Conservation (phyloP, 2,113 vertebrate species). For the Gadus chalcogrammus region DNA sequence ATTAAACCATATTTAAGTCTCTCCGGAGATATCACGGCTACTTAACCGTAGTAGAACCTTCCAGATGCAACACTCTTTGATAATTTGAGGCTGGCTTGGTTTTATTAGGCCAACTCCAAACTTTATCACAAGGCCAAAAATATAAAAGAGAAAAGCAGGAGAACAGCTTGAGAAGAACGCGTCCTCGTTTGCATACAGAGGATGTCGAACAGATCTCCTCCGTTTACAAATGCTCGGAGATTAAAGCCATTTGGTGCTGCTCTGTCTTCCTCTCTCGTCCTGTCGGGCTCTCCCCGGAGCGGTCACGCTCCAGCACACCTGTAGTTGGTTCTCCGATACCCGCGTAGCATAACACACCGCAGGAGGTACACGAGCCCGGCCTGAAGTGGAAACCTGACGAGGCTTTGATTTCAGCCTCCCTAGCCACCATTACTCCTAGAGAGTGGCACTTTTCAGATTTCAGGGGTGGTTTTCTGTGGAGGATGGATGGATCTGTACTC, state of each 20-base stretch:
- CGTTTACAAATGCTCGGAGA: constrained; percentile 27
- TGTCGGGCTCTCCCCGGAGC: constrained; percentile 34
- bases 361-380: constrained; percentile 23
- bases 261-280: constrained; percentile 37
- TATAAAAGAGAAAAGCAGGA: constrained; percentile 4
- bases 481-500: too few relatives aligned
- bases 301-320: constrained; percentile 39
- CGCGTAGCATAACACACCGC: constrained; percentile 31
- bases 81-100: neutral
- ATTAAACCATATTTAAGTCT: too few relatives aligned
- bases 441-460: neutral
- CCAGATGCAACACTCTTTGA: too few relatives aligned
- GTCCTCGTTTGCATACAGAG: constrained; percentile 31
- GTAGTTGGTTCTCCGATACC: constrained; percentile 39
- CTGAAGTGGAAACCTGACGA: constrained; percentile 27
- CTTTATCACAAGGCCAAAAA: neutral
- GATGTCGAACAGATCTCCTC: constrained; percentile 11
- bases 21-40: too few relatives aligned
- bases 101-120: constrained; percentile 3
- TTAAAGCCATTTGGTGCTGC: constrained; percentile 33
- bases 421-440: neutral
- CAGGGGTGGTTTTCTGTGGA: too few relatives aligned
- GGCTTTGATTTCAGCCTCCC: constrained; percentile 23
- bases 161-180: neutral
- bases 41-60: too few relatives aligned